These are phyloP conservation scores for Seriola aureovittata DNA, from an alignment of 2,113 vertebrate species.

Conservation along the genomic window DNA sequence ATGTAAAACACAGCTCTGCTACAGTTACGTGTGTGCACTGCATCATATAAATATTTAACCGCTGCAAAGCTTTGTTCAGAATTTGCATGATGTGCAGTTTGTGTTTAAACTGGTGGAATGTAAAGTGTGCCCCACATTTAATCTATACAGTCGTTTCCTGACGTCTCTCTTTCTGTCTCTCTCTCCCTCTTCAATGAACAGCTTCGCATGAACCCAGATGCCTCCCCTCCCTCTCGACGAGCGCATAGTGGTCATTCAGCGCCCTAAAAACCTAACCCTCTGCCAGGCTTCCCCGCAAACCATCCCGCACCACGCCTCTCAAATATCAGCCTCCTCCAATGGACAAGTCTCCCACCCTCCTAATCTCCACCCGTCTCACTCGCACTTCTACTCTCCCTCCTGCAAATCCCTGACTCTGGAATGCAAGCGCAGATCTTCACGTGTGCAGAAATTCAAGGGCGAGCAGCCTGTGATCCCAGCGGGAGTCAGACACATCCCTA, in stretches of 20 bases:
- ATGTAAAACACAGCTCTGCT: background rate
- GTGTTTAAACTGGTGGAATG: slow-evolving; percentile 43
- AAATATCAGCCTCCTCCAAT: slow-evolving; percentile 69
- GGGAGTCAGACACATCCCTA: slow-evolving; percentile 69
- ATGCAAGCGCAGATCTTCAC: slow-evolving; percentile 82
- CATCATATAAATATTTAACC: slow-evolving; percentile 22
- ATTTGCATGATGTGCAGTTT: slow-evolving; percentile 19
- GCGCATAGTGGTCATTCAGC: slow-evolving; percentile 88
- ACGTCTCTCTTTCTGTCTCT: slow-evolving; percentile 53
- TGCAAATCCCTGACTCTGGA: slow-evolving; percentile 81
- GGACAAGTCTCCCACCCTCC: slow-evolving; percentile 66
- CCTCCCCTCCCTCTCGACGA: slow-evolving; percentile 91
- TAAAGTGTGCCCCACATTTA: slow-evolving; percentile 61
- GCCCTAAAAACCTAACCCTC: slow-evolving; percentile 83
- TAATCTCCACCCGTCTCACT: slow-evolving; percentile 70
- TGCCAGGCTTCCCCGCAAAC: slow-evolving; percentile 82
- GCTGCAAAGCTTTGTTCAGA: slow-evolving; percentile 2
- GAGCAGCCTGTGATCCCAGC: slow-evolving; percentile 62
- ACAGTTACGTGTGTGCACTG: background rate
- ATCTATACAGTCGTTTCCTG: slow-evolving; percentile 18
- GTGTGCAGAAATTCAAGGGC: slow-evolving; percentile 73
- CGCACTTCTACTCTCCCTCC: slow-evolving; percentile 71
- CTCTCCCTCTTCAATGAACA: slow-evolving; percentile 59
- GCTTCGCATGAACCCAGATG: slow-evolving; percentile 87
- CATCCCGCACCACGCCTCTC: slow-evolving; percentile 76